A percentile compares a stretch with the other conserved stretches of the same genome.
phyloP scores from a whole-genome alignment of 2,797 vertebrate species.

The Poecilia picta region DNA sequence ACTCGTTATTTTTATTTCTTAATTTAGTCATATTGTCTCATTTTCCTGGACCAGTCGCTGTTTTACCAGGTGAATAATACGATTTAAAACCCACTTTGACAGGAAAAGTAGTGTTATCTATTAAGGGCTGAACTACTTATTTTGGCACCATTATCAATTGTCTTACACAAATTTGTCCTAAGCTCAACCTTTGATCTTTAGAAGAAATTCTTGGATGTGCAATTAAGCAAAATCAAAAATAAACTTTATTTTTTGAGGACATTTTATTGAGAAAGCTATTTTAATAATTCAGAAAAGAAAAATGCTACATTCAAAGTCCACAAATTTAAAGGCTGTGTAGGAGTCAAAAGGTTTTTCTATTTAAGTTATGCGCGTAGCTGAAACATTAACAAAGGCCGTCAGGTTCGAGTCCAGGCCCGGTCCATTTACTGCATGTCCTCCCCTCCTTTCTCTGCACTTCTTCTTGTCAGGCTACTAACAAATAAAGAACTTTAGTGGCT shows the following conservation, averaged over 20 bases:
- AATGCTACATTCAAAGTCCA: not conserved
- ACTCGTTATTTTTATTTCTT: not conserved
- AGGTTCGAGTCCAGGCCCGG: not conserved
- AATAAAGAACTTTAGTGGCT: not conserved
- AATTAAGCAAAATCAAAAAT: not conserved
- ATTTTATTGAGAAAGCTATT: not conserved
- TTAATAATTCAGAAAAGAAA: not conserved
- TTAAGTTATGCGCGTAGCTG: not conserved
- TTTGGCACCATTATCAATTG: not conserved
- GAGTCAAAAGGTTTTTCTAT: not conserved
- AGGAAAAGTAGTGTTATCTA: not conserved
- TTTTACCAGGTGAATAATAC: not conserved
- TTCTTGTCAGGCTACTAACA: not conserved
- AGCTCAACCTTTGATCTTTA: not conserved
- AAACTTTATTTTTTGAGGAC: not conserved
- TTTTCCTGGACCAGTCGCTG: not conserved
- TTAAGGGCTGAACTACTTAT: not conserved
- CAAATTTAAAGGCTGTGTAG: not conserved
- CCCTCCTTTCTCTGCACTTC: not conserved
- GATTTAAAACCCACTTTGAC: not conserved
- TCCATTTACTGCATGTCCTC: not conserved
- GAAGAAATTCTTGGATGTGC: not conserved
- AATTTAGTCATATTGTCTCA: not conserved
- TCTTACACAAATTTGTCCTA: not conserved
- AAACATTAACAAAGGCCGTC: not conserved